Evolutionary conservation across 2,888 invertebrate species (phyloP).

Genomic region (Strigamia crassipes): DNA sequence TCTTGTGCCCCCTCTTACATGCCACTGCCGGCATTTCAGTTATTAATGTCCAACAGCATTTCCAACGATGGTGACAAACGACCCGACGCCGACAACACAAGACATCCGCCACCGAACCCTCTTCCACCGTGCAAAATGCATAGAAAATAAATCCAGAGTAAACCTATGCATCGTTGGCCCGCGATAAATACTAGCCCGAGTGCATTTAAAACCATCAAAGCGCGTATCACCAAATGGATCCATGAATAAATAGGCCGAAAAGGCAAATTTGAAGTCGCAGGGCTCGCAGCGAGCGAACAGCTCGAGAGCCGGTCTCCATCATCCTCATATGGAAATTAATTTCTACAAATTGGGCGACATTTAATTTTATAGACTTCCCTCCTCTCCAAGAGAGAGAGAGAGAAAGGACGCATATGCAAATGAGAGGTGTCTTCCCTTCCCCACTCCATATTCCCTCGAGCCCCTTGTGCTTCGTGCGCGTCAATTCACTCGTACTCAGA

Average conservation of each 20-base stretch:
- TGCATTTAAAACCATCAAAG: constrained; percentile 10
- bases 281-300: neutral
- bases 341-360: constrained; percentile 36
- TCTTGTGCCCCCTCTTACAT: neutral
- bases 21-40: neutral
- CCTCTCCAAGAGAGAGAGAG: neutral
- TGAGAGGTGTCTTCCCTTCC: constrained; percentile 4
- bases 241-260: constrained; percentile 10
- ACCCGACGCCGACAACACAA: neutral
- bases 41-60: constrained; percentile 4
- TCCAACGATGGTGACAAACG: constrained; percentile 4
- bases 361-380: constrained; percentile 34
- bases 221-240: neutral
- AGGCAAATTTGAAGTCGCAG: neutral
- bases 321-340: constrained; percentile 37
- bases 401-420: neutral
- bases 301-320: neutral
- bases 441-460: constrained; percentile 1
- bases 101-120: neutral
- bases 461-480: constrained; percentile 10
- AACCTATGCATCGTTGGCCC: neutral
- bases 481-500: constrained; percentile 10
- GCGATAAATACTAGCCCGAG: neutral
- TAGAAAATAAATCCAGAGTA: neutral
- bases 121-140: neutral